These are phyloP conservation scores for Sturnira hondurensis DNA, from an alignment of 2,113 vertebrate species.

Conservation along the genomic window DNA sequence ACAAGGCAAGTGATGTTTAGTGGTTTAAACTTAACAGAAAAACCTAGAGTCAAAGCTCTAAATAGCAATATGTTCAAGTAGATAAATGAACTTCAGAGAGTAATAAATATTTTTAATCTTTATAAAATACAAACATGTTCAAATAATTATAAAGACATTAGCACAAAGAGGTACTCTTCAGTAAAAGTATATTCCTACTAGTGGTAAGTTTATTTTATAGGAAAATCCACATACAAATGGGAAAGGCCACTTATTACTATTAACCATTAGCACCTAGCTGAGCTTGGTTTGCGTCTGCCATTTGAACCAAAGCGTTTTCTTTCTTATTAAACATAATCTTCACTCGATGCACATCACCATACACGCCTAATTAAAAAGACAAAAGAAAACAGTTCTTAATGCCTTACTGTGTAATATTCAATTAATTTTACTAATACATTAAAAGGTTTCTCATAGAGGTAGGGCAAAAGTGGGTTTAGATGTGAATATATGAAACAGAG, in stretches of 20 bases:
- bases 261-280: constrained; percentile 82
- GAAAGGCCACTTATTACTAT: background rate
- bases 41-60: background rate
- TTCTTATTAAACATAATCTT: constrained; percentile 92
- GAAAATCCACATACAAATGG: background rate
- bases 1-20: background rate
- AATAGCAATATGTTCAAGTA: background rate
- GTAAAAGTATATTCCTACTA: background rate
- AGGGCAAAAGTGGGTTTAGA: background rate
- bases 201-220: background rate
- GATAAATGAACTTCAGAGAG: constrained; percentile 30
- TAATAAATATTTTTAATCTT: background rate
- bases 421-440: constrained; percentile 17
- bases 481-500: background rate
- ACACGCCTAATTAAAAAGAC: constrained; percentile 81
- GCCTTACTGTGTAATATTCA: background rate
- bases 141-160: background rate
- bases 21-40: constrained; percentile 31
- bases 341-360: constrained; percentile 90
- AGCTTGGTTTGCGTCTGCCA: constrained; percentile 89
- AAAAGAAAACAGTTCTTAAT: constrained; percentile 51
- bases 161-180: background rate
- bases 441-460: background rate
- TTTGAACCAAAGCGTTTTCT: constrained; percentile 90
- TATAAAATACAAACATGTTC: background rate